A percentile compares a stretch with the other conserved stretches of the same genome.
Conservation (phyloP, 2,113 vertebrate genomes). For the Perca flavescens region DNA sequence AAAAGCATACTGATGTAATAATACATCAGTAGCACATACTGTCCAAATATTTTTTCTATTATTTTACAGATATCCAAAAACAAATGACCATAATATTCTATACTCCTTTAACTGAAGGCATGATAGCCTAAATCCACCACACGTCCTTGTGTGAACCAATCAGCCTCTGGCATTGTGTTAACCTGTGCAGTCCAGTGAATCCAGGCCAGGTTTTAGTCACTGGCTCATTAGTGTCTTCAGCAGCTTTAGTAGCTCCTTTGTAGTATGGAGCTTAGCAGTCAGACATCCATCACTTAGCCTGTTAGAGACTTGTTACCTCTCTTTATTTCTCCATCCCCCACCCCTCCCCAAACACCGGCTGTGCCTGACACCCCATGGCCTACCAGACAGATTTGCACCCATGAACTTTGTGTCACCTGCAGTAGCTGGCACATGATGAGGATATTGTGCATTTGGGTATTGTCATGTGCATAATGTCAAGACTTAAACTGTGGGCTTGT, state of each 20-base stretch:
- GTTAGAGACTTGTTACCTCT: conserved; percentile 33
- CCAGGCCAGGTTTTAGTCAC: conserved; percentile 67
- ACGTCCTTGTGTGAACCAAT: neutral
- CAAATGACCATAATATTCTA: neutral
- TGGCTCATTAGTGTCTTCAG: conserved; percentile 57
- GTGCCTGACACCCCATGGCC: conserved; percentile 14
- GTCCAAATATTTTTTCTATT: neutral
- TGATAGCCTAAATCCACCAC: neutral
- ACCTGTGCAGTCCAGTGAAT: conserved; percentile 42
- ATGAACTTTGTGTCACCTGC: conserved; percentile 28
- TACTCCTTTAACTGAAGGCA: neutral
- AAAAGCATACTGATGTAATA: too few species aligned
- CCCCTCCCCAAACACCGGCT: conserved; percentile 40
- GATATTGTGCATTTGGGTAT: neutral
- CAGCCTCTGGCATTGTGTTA: neutral
- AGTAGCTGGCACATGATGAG: conserved; percentile 6
- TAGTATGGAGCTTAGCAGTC: conserved; percentile 63
- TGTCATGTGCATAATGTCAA: neutral
- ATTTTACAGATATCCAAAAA: neutral
- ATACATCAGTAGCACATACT: neutral
- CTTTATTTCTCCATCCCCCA: neutral
- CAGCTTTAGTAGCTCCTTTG: conserved; percentile 69
- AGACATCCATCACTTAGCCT: conserved; percentile 54
- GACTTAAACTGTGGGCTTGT: neutral
- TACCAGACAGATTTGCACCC: conserved; percentile 7